A percentile compares a stretch with the other conserved stretches of the same genome.
Evolutionary conservation across 2,113 vertebrate genomes (phyloP).

Genomic region (Chrysemys picta): DNA sequence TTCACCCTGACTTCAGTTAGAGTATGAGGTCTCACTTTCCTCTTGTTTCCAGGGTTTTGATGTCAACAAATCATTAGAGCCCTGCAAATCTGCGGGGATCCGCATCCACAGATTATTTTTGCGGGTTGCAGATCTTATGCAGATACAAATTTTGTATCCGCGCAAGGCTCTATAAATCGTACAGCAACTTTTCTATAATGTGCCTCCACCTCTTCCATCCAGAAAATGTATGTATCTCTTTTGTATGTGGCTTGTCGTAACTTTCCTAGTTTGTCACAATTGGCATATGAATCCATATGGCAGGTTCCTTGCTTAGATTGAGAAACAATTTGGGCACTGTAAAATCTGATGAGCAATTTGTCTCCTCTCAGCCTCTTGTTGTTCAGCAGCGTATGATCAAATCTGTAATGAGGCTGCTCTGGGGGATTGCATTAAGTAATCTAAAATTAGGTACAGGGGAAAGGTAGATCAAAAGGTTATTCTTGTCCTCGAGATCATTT

Average conservation of each 20-base stretch:
- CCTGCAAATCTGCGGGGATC: no score
- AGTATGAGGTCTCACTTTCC: not conserved
- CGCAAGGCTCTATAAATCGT: not conserved
- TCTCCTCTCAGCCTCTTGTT: not conserved
- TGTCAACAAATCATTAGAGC: not conserved
- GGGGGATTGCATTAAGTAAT: not conserved
- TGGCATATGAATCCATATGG: not conserved
- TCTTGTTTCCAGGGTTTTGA: not conserved
- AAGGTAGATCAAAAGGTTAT: not conserved
- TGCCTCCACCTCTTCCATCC: not conserved
- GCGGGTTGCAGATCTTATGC: no score
- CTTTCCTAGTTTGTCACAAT: not conserved
- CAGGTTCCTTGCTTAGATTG: not conserved
- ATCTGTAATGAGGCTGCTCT: not conserved
- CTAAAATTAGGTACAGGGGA: not conserved
- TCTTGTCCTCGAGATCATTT: not conserved
- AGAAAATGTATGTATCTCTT: not conserved
- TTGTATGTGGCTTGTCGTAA: not conserved
- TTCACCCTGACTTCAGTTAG: not conserved
- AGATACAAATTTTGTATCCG: no score
- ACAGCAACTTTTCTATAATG: not conserved
- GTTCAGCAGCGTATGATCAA: not conserved
- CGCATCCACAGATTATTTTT: no score
- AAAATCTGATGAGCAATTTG: not conserved
- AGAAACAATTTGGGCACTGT: not conserved